Evolutionary conservation across 2,888 invertebrate species (phyloP).

Genomic region (Caenorhabditis sp.): DNA sequence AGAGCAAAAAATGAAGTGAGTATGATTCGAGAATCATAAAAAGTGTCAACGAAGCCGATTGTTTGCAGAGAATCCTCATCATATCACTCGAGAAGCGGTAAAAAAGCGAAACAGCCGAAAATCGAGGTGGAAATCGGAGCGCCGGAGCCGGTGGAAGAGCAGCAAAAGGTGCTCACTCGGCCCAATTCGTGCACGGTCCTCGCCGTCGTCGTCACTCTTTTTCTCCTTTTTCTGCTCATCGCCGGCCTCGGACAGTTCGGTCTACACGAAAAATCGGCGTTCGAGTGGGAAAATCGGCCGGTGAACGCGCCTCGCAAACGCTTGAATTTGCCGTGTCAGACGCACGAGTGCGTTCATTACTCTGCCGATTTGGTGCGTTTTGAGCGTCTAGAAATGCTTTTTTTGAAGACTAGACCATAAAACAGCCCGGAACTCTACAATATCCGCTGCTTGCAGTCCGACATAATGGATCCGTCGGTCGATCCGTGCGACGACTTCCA

Average conservation of each 20-base stretch:
- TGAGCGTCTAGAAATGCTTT: background rate
- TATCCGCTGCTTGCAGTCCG: slow-evolving; percentile 27
- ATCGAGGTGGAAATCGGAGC: too few species aligned
- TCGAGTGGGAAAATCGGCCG: background rate
- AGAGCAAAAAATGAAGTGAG: too few species aligned
- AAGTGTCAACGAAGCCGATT: too few species aligned
- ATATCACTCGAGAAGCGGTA: too few species aligned
- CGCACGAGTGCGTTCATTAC: slow-evolving; percentile 23
- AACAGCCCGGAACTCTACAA: too few species aligned
- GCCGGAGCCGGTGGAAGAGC: slow-evolving; percentile 30
- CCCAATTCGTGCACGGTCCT: slow-evolving; percentile 29
- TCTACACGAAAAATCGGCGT: slow-evolving; percentile 21
- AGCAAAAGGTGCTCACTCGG: slow-evolving; percentile 6
- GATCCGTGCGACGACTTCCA: slow-evolving; percentile 33
- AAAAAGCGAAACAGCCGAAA: too few species aligned
- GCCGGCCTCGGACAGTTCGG: slow-evolving; percentile 29
- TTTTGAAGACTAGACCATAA: too few species aligned
- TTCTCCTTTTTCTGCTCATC: slow-evolving; percentile 29
- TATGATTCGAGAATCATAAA: background rate
- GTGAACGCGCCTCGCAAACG: background rate
- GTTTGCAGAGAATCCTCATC: too few species aligned
- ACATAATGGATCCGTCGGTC: background rate
- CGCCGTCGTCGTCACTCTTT: slow-evolving; percentile 22
- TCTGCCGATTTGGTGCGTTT: slow-evolving; percentile 24
- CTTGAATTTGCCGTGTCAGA: slow-evolving; percentile 7